phyloP scores from a whole-genome alignment of 2,888 invertebrate genomes.

The Oasisia sp. region DNA sequence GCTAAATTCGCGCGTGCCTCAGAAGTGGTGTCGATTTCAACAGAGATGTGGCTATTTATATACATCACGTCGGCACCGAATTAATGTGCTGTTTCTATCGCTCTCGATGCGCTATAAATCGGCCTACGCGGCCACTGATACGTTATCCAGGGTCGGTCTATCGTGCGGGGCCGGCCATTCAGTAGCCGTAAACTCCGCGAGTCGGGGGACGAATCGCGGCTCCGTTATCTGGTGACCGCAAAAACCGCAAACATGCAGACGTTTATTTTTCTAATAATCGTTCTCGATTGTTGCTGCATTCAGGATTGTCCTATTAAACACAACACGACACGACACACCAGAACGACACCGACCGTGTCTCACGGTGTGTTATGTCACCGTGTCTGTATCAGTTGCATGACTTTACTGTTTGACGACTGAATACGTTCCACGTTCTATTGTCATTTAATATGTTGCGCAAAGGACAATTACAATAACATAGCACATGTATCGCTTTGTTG shows the following conservation, averaged over 20 bases:
- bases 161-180: not conserved
- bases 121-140: not conserved
- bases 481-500: no score
- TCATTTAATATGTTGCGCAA: no score
- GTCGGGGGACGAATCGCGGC: not conserved
- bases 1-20: not conserved
- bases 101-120: not conserved
- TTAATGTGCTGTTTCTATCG: slow-evolving; percentile 10
- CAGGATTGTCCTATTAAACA: not conserved
- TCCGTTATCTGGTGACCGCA: not conserved
- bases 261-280: not conserved
- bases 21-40: slow-evolving; percentile 1
- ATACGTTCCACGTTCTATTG: not conserved
- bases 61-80: not conserved
- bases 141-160: not conserved
- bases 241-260: not conserved
- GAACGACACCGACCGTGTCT: not conserved
- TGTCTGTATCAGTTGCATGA: not conserved
- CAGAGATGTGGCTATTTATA: not conserved
- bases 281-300: not conserved
- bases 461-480: no score
- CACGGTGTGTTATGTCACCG: not conserved
- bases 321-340: not conserved
- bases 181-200: not conserved
- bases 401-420: not conserved